Evolutionary conservation across 2,888 invertebrate species (phyloP).

Genomic region (Acleris holmiana): DNA sequence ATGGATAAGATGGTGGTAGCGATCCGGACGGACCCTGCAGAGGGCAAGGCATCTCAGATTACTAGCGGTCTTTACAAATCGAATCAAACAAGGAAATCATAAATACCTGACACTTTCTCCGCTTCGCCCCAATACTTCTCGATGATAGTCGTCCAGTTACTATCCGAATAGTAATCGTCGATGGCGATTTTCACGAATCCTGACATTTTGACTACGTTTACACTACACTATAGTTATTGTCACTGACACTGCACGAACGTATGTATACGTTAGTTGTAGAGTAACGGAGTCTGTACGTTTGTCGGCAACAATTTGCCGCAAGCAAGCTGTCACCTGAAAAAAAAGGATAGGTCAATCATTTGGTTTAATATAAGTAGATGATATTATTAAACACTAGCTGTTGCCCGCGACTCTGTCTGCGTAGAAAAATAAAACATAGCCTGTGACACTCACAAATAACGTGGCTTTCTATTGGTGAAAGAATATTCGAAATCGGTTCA

Average conservation of each 20-base stretch:
- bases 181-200: conserved; percentile 87
- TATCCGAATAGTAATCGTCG: conserved; percentile 86
- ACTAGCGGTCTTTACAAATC: neutral
- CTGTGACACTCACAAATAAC: too few species aligned
- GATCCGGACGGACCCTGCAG: too few species aligned
- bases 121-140: conserved; percentile 89
- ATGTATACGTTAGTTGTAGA: conserved; percentile 11
- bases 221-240: conserved; percentile 23
- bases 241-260: conserved; percentile 42
- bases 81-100: conserved; percentile 25
- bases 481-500: too few species aligned
- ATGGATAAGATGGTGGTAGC: too few species aligned
- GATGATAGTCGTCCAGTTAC: conserved; percentile 86
- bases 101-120: conserved; percentile 89
- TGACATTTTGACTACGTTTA: conserved; percentile 71
- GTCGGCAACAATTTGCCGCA: conserved; percentile 67
- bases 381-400: too few species aligned
- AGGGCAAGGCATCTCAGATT: neutral
- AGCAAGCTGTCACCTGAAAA: conserved; percentile 78
- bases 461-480: too few species aligned
- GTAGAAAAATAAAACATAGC: too few species aligned
- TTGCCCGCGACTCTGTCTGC: too few species aligned
- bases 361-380: neutral
- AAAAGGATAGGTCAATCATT: conserved; percentile 24
- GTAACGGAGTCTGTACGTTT: conserved; percentile 40